A percentile compares a stretch with the other conserved stretches of the same genome.
Conservation (phyloP, 2,888 invertebrate species). For the Spodoptera littoralis region DNA sequence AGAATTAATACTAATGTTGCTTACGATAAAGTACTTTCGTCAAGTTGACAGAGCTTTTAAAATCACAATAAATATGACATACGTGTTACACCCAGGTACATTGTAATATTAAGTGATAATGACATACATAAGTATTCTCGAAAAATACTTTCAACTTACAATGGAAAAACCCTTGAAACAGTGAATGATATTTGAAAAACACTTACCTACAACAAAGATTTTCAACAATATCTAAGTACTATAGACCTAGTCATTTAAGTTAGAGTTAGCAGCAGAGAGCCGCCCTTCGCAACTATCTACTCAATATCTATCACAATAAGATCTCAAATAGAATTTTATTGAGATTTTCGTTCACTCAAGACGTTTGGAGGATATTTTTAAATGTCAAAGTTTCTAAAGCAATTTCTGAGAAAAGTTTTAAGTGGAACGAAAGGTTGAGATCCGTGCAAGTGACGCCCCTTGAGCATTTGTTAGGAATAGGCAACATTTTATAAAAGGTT, state of each 20-base stretch:
- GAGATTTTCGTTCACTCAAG: slow-evolving; percentile 44
- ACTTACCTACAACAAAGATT: slow-evolving; percentile 8
- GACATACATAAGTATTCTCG: too few relatives aligned
- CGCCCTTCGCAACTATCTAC: slow-evolving; percentile 19
- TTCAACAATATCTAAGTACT: slow-evolving; percentile 6
- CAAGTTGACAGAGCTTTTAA: not conserved
- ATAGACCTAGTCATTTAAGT: slow-evolving; percentile 17
- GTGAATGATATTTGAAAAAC: slow-evolving; percentile 8
- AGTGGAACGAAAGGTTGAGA: slow-evolving; percentile 52
- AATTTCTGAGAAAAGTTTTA: slow-evolving; percentile 56
- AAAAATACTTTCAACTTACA: slow-evolving; percentile 2
- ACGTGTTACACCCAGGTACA: not conserved
- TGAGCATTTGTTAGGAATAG: slow-evolving; percentile 52
- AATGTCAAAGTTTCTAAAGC: slow-evolving; percentile 55
- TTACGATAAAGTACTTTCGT: too few relatives aligned
- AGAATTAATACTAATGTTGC: too few relatives aligned
- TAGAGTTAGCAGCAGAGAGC: slow-evolving; percentile 7
- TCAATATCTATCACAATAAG: slow-evolving; percentile 16
- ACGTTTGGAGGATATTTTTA: slow-evolving; percentile 49
- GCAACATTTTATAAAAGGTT: slow-evolving; percentile 52
- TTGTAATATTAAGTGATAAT: too few relatives aligned
- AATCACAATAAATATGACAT: not conserved
- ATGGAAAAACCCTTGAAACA: slow-evolving; percentile 1
- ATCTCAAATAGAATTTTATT: slow-evolving; percentile 48
- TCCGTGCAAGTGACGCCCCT: slow-evolving; percentile 53